Percentiles rank a stretch among this genome's conserved stretches.
Evolutionary conservation across 2,797 vertebrate species (phyloP).

Genomic region (Adrianichthys oophorus): DNA sequence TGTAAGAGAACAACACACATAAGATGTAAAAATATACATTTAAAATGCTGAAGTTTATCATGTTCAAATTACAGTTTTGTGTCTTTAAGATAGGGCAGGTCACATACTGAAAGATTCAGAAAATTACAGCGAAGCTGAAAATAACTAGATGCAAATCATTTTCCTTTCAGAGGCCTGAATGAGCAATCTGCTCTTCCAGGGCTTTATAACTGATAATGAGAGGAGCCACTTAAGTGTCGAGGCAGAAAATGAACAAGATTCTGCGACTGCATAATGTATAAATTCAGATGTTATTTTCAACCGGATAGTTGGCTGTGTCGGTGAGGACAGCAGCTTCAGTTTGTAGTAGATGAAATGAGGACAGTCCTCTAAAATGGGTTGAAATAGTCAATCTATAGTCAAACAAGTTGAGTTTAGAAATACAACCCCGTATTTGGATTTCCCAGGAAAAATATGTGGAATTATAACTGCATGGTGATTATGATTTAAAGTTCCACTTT

Average conservation of each 20-base stretch:
- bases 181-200: conserved; percentile 1
- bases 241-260: conserved; percentile 4
- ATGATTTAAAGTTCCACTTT: no score
- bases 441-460: background rate
- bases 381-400: conserved; percentile 3
- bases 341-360: conserved; percentile 9
- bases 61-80: conserved; percentile 1
- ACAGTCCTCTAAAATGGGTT: background rate
- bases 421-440: background rate
- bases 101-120: background rate
- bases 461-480: no score
- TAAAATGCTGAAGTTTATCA: background rate
- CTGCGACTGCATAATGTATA: conserved; percentile 6
- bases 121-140: conserved; percentile 13
- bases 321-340: conserved; percentile 6
- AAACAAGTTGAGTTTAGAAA: conserved; percentile 11
- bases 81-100: no score
- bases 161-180: background rate
- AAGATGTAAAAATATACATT: conserved; percentile 3
- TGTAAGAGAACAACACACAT: background rate
- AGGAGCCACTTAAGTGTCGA: background rate
- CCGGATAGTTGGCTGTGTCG: conserved; percentile 23
- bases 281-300: conserved; percentile 11
- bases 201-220: conserved; percentile 14
- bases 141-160: conserved; percentile 3